Evolutionary conservation across 2,888 invertebrate species (phyloP).

Genomic region (Monoplex corrugatus): DNA sequence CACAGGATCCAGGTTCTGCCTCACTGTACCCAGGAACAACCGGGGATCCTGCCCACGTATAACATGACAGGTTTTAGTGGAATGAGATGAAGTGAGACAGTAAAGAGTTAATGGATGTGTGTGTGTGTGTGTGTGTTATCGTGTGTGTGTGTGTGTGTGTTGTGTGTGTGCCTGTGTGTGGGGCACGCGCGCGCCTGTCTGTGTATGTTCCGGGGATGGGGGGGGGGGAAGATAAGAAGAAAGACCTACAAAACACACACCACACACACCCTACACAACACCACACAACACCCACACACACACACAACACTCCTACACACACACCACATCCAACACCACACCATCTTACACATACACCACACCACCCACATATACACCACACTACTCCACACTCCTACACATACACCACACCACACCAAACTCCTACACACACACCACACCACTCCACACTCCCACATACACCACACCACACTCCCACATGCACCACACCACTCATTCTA

Average conservation of each 20-base stretch:
- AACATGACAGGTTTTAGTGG: too few species aligned
- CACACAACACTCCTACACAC: neutral
- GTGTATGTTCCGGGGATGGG: too few species aligned
- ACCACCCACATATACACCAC: neutral
- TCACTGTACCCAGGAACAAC: slow-evolving; percentile 67
- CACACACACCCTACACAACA: neutral
- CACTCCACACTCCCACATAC: neutral
- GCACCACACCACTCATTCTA: neutral
- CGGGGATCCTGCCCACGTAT: slow-evolving; percentile 64
- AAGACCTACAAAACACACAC: neutral
- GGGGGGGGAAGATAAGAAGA: too few species aligned
- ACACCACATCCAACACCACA: slow-evolving; percentile 10
- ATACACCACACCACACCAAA: neutral
- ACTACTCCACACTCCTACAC: slow-evolving; percentile 14
- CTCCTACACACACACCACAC: neutral
- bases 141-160: too few species aligned
- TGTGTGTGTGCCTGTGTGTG: too few species aligned
- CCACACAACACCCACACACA: neutral
- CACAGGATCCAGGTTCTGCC: slow-evolving; percentile 69
- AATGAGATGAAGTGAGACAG: too few species aligned
- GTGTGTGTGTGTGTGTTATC: too few species aligned
- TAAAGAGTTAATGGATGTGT: too few species aligned
- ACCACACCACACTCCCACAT: neutral
- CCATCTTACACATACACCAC: neutral
- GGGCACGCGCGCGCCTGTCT: too few species aligned